A percentile compares a stretch with the other conserved stretches of the same genome.
phyloP scores from a whole-genome alignment of 2,888 invertebrate species.

The Lissonota sp. region DNA sequence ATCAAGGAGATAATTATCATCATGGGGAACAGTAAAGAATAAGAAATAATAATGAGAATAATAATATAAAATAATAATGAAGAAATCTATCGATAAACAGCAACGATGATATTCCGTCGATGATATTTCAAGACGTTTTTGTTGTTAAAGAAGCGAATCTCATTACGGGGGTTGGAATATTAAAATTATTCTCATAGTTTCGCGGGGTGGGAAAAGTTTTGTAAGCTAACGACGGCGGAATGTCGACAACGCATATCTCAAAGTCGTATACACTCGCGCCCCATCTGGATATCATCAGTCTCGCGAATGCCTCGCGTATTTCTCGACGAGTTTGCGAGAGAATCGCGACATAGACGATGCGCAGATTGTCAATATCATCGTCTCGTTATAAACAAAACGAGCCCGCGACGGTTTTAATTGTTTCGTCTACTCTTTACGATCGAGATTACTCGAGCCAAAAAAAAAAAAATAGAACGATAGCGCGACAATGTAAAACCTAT shows the following conservation, averaged over 20 bases:
- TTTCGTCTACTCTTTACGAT: constrained; percentile 17
- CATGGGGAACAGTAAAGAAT: no score
- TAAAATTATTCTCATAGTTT: background rate
- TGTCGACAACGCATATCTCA: constrained; percentile 43
- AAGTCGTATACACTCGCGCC: constrained; percentile 27
- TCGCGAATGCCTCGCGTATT: constrained; percentile 38
- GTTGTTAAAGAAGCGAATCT: no score
- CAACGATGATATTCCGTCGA: no score
- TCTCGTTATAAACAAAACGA: no score
- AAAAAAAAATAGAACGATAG: constrained; percentile 64
- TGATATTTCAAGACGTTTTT: no score
- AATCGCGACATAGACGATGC: background rate
- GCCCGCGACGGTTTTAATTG: no score
- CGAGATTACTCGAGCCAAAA: constrained; percentile 39
- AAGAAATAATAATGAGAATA: no score
- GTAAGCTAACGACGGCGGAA: constrained; percentile 33
- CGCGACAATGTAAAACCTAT: constrained; percentile 20
- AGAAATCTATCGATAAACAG: no score
- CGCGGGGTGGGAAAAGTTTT: no score
- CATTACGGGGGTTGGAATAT: background rate
- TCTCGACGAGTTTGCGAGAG: background rate
- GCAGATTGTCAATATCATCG: no score
- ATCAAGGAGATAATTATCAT: no score
- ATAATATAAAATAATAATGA: no score
- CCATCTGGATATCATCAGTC: constrained; percentile 60